Evolutionary conservation across 2,797 vertebrate genomes (phyloP), one percentile per base, ranked within the genome.

Genomic region (Tamandua tetradactyla): DNA sequence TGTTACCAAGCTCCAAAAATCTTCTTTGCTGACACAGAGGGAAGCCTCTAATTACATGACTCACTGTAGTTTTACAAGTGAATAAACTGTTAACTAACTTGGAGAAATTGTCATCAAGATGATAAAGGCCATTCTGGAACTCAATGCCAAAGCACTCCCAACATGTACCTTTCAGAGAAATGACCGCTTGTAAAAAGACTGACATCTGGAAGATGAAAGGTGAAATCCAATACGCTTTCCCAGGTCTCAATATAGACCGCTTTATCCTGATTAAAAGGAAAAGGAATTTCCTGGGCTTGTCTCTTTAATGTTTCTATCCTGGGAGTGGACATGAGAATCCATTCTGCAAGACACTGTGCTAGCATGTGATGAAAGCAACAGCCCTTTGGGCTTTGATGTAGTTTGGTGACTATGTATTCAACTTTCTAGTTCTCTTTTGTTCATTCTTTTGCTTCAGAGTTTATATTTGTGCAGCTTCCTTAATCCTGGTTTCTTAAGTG

Each of bases 1-100:
- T 22, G 47, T 98, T 98, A 97, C 97, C 91, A 97, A 97, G 96
- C 78, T 97, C 83, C 95, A 95, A 95, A 96, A 94, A 96, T 94
- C 97, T 78, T 94, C 96, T 97, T 96, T 97, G 89, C 97, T 97
- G 97, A 98, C 97, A 98, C 30, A 97, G 87, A 98, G 40, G 75
- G 96, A 98, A 98, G 97, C 95, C 94, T 97, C 90, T 98, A 98
- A 98, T 98, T 98, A 98, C 81, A 92, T 97, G 97, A 98, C 96
- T 98, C 98, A 98, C 55, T 93, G 78, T 90, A 98, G 91, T 97
- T 98, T 98, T 97, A 97, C 93, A 98, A 98, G 95, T 97, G 95
- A 98, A 98, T 96, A 98, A 98, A 97, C 92, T 97, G 94, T 95
- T 97, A 97, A 96, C 47, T 97, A 98, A 97, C 98, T 80, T 94